Evolutionary conservation across 2,797 vertebrate species (phyloP).

Genomic region (Falco novaeseelandiae): DNA sequence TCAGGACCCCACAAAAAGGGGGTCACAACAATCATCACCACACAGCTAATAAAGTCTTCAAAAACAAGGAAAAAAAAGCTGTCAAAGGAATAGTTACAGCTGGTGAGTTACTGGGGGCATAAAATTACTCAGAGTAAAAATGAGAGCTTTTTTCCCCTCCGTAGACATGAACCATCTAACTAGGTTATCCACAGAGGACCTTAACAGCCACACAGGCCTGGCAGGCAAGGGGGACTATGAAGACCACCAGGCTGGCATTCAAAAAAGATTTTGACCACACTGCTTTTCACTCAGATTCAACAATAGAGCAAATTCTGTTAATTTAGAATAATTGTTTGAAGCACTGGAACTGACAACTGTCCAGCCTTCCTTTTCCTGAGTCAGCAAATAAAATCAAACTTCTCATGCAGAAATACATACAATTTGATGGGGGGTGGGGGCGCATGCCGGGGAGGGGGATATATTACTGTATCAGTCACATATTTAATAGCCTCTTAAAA

Average conservation of each 20-base stretch:
- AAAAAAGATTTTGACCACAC: background rate
- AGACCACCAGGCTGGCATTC: background rate
- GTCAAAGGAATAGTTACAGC: conserved; percentile 32
- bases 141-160: background rate
- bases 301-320: background rate
- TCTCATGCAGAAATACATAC: background rate
- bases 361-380: background rate
- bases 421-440: background rate
- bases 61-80: background rate
- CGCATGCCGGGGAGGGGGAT: too few species aligned
- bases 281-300: background rate
- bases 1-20: conserved; percentile 43
- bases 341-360: background rate
- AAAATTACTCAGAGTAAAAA: background rate
- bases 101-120: background rate
- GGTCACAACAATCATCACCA: conserved; percentile 24
- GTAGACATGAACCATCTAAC: background rate
- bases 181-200: background rate
- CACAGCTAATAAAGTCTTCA: conserved; percentile 22
- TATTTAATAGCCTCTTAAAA: background rate
- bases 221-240: background rate
- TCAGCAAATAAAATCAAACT: background rate
- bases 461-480: background rate
- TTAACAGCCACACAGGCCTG: background rate
- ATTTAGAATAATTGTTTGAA: background rate